Base-by-base conservation (phyloP, 2,797 vertebrate genomes). In the Tachyglossus aculeatus region DNA sequence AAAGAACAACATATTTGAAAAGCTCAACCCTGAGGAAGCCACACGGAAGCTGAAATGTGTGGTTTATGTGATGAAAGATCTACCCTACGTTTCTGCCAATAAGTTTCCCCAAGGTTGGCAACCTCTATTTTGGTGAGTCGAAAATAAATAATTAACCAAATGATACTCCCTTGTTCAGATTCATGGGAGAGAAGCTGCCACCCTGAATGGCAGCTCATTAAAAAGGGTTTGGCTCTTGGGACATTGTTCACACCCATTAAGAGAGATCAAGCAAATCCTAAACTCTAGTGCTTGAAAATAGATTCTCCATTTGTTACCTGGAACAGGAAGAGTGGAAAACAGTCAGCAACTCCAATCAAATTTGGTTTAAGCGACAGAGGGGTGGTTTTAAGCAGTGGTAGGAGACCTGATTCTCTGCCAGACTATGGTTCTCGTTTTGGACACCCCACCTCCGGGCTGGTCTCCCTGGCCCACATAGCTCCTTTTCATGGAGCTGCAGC, bases 81-180 rank as follows among this genome's bases (percentile, higher is more conserved):
- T 71, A 22, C 34, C 44, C n/a, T 15, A 39, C 59, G 44, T 48
- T 27, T 50, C 15, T 71, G 29, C 45, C 54, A 54, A 54, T 66
- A 59, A 54, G 59, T 8, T 60, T 62, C 59, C 39, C 38, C 74
- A 29, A 7, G 51, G 16, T 29, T 38, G 39, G 33, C 16, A 33
- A 36, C 36, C 31, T 19, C 64, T 60, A 66, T 78, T 70, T 60
- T 62, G 68, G 71, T 27, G 66, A 73, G 63, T 27, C 69, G 62
- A 80, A 78, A 82, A 45, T 54, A 40, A 74, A 27, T 36, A 33
- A 75, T 63, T 62, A 73, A 57, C 62, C 67, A 41, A 67, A 32
- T 21, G n/a, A 62, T 78, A 57, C 65, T 59, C 29, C 29, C 11
- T 82, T 73, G 78, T 67, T 59, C 27, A 3, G 15, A 25, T 9